Conservation (phyloP, 1,140 invertebrate species). For the Drosophila carrolli region DNA sequence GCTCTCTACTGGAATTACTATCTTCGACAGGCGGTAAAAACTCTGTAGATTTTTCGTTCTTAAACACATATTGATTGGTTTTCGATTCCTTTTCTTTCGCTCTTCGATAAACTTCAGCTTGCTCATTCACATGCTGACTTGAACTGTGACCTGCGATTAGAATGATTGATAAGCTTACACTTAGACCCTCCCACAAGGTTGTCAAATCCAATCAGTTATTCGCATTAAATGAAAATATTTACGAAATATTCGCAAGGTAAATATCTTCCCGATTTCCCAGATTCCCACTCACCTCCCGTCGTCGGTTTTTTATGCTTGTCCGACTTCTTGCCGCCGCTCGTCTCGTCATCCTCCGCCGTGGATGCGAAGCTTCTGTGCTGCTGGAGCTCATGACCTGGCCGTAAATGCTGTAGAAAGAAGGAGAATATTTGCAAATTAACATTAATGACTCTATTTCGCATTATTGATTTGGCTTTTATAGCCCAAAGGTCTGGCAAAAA, state of each 20-base stretch:
- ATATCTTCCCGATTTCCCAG: conserved; percentile 18
- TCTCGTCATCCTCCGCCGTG: conserved; percentile 43
- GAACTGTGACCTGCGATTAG: conserved; percentile 14
- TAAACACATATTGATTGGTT: background rate
- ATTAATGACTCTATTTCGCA: conserved; percentile 65
- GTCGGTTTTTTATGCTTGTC: conserved; percentile 61
- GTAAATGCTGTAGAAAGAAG: conserved; percentile 15
- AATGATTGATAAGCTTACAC: conserved; percentile 25
- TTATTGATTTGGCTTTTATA: conserved; percentile 71
- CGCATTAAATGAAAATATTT: conserved; percentile 65
- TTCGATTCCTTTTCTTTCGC: background rate
- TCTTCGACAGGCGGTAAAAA: background rate
- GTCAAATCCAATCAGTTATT: conserved; percentile 45
- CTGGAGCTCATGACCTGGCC: conserved; percentile 50
- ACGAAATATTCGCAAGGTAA: conserved; percentile 31
- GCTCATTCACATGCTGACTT: background rate
- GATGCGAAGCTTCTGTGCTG: conserved; percentile 67
- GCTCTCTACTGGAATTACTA: background rate
- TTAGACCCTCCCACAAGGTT: background rate
- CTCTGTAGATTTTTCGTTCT: background rate
- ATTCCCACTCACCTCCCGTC: conserved; percentile 49
- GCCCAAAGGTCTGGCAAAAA: conserved; percentile 46
- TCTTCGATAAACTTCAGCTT: background rate
- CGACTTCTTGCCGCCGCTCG: conserved; percentile 33
- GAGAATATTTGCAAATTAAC: conserved; percentile 64